Evolutionary conservation across 2,113 vertebrate species (phyloP).

Genomic region (Paralichthys olivaceus): DNA sequence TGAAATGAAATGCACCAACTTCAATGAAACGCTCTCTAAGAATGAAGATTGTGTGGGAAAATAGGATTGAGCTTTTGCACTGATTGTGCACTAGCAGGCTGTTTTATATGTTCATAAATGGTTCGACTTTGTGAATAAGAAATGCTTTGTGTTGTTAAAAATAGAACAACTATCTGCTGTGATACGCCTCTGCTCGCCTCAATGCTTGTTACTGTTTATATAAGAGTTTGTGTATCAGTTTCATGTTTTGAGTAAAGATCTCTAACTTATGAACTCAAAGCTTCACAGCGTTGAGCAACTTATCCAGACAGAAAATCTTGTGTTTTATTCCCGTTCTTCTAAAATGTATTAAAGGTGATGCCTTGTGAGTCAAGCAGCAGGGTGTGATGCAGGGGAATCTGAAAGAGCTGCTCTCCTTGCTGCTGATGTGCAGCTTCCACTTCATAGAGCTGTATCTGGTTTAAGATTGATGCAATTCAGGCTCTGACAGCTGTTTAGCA

Average conservation of each 20-base stretch:
- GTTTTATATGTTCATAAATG: not conserved
- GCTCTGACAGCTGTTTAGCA: slow-evolving; percentile 51
- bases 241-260: slow-evolving; percentile 29
- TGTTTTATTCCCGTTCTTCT: slow-evolving; percentile 23
- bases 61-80: not conserved
- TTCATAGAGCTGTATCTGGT: slow-evolving; percentile 43
- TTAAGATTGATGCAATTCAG: slow-evolving; percentile 32
- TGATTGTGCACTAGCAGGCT: not conserved
- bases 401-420: slow-evolving; percentile 16
- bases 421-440: slow-evolving; percentile 49
- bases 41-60: not conserved
- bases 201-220: slow-evolving; percentile 40
- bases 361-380: slow-evolving; percentile 28
- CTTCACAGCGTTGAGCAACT: not conserved
- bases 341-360: slow-evolving; percentile 14
- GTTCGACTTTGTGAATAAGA: not conserved
- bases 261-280: slow-evolving; percentile 9
- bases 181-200: slow-evolving; percentile 25
- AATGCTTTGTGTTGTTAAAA: slow-evolving; percentile 22
- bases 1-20: not conserved
- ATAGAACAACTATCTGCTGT: slow-evolving; percentile 28
- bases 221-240: slow-evolving; percentile 35
- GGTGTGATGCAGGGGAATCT: slow-evolving; percentile 27
- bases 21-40: not conserved
- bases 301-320: slow-evolving; percentile 15